Base-by-base conservation (phyloP, 2,888 invertebrate genomes). In the Phrixothrix hirtus region DNA sequence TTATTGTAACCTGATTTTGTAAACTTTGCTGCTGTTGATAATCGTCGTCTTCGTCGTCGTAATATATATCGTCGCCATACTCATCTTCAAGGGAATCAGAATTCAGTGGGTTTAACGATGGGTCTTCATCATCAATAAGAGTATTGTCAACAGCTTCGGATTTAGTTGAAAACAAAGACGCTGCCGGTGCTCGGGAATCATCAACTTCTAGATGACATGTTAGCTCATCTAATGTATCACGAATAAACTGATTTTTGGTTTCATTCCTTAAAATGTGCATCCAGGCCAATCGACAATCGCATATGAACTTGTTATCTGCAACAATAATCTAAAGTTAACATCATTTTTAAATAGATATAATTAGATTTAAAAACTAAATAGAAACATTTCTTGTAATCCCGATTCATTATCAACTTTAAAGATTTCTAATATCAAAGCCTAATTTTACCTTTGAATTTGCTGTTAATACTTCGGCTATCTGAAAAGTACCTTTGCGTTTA, bases 231-330 rank as follows among this genome's bases (percentile, higher is more conserved):
- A 91, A 77, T 21, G 85, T 83, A 61, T 83, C 82, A 61, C 81
- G 83, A 58, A 89, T 82, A 65, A 83, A 82, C 62, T 80, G 79
- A 71, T 87, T 88, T 72, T 83, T 83, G 59, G 91, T 90, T 62
- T 88, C 88, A 74, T 87, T 86, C 55, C 83, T 81, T 54, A 92
- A 77, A 34, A 79, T 79, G 76, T 87, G 86, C 77, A 91, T 84
- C 92, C 92, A 92, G 62, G 85, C 83, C 62, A 92, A 78, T 60
- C 88, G 85, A 74, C 91, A 91, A 79, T 91, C 89, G 77, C 92
- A 92, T 64, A 85, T 81, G 76, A 92, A 86, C 73, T 84, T 85
- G 78, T 92, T 92, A 66, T 87, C 92, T 92, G 86, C 39, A 79
- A 80, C 71, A 76, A 78, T n/a, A 9, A 21, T 11, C 2, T 13